phyloP scores from a whole-genome alignment of 2,113 vertebrate species.

The Bubo scandiacus region DNA sequence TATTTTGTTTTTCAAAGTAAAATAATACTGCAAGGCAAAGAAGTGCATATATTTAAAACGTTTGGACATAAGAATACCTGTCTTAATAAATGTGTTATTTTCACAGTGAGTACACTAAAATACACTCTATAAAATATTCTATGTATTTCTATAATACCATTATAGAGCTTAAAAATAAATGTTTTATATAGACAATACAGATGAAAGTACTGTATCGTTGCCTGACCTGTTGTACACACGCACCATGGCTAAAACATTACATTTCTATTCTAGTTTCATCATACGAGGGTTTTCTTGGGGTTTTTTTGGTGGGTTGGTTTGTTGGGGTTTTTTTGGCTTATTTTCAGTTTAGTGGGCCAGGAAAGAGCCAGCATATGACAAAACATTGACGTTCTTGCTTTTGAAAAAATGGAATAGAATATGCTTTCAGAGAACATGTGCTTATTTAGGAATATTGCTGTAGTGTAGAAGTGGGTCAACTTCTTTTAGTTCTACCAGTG shows the following conservation, averaged over 20 bases:
- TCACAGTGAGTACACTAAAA: constrained; percentile 76
- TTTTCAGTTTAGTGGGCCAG: not conserved
- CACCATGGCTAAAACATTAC: not conserved
- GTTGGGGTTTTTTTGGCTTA: not conserved
- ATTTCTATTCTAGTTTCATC: not conserved
- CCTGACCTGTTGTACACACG: constrained; percentile 19
- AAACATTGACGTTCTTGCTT: not conserved
- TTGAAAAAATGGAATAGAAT: not conserved
- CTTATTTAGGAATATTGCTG: not conserved
- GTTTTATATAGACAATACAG: constrained; percentile 77
- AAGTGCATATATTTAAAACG: constrained; percentile 60
- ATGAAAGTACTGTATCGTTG: constrained; percentile 65
- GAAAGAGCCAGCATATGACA: not conserved
- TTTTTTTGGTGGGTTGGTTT: not conserved
- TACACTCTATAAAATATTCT: constrained; percentile 74
- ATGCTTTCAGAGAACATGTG: not conserved
- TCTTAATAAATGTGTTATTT: constrained; percentile 83
- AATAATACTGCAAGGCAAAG: constrained; percentile 45
- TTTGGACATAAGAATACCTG: constrained; percentile 64
- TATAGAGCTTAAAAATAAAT: constrained; percentile 77
- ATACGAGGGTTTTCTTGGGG: not conserved
- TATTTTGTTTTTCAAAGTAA: constrained; percentile 63
- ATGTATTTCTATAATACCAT: constrained; percentile 77
- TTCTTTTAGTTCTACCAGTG: not conserved
- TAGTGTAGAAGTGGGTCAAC: not conserved